Evolutionary conservation across 1,140 invertebrate species (phyloP).

Genomic region (Mya arenaria): DNA sequence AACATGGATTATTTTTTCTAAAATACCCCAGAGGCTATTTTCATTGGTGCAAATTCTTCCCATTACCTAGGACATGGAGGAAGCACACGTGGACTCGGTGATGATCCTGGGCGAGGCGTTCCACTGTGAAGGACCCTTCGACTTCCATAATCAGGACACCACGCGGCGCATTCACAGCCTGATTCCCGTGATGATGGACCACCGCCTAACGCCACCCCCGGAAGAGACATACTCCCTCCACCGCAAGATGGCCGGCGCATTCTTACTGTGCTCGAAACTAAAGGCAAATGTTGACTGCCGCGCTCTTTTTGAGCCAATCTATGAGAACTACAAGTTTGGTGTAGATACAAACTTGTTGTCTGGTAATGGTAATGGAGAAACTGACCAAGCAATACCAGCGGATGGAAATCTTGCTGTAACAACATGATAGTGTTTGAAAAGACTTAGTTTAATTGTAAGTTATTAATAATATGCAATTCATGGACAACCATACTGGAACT

Average conservation of each 20-base stretch:
- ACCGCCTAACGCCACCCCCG: constrained; percentile 97
- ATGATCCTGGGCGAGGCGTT: constrained; percentile 98
- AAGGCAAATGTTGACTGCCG: constrained; percentile 93
- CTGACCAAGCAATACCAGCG: background rate
- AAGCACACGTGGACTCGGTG: constrained; percentile 96
- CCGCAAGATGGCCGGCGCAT: constrained; percentile 98
- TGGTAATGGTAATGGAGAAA: background rate
- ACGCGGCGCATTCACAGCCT: constrained; percentile 90
- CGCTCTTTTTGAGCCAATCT: constrained; percentile 88
- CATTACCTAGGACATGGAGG: constrained; percentile 94
- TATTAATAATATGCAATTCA: too few species aligned
- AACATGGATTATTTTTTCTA: too few species aligned
- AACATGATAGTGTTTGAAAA: too few species aligned
- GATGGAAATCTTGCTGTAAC: constrained; percentile 3
- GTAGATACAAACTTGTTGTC: background rate
- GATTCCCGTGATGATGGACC: constrained; percentile 97
- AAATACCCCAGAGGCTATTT: too few species aligned
- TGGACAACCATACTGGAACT: too few species aligned
- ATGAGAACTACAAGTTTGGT: constrained; percentile 70
- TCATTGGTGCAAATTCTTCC: too few species aligned
- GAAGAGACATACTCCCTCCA: constrained; percentile 99
- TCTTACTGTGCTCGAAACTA: constrained; percentile 96
- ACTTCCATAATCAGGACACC: constrained; percentile 93
- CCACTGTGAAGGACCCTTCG: constrained; percentile 88
- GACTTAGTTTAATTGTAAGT: too few species aligned